phyloP scores from a whole-genome alignment of 2,113 vertebrate genomes.

The Pipa parva region DNA sequence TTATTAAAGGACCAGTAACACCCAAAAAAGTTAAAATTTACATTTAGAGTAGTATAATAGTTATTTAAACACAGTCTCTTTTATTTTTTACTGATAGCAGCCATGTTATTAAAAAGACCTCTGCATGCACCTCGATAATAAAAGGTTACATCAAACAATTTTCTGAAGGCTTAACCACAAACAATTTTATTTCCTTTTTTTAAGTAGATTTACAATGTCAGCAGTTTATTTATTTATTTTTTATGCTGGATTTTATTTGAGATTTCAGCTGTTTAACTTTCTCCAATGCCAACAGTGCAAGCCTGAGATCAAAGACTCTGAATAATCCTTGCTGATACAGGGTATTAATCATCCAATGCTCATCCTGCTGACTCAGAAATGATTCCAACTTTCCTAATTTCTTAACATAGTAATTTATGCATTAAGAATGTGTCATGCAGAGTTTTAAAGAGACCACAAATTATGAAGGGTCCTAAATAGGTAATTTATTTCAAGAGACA shows the following conservation, averaged over 20 bases:
- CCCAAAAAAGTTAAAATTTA: too few relatives aligned
- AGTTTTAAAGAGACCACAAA: slow-evolving; percentile 29
- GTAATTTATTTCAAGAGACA: slow-evolving; percentile 21
- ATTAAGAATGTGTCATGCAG: slow-evolving; percentile 32
- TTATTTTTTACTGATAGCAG: too few relatives aligned
- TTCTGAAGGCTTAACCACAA: too few relatives aligned
- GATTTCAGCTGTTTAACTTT: slow-evolving; percentile 21
- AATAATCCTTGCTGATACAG: slow-evolving; percentile 35
- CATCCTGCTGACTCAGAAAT: slow-evolving; percentile 39
- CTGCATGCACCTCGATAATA: too few relatives aligned
- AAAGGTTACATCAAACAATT: too few relatives aligned
- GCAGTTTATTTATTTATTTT: neutral
- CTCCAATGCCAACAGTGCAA: slow-evolving; percentile 4
- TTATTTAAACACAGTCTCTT: too few relatives aligned
- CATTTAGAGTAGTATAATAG: too few relatives aligned
- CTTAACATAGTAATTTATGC: slow-evolving; percentile 34
- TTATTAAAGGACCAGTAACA: too few relatives aligned
- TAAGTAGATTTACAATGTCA: neutral
- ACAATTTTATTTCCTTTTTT: too few relatives aligned
- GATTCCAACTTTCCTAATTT: slow-evolving; percentile 24
- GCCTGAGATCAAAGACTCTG: slow-evolving; percentile 30
- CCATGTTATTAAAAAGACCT: too few relatives aligned
- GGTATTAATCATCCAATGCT: slow-evolving; percentile 32
- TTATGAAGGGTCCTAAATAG: slow-evolving; percentile 15
- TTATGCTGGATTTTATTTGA: slow-evolving; percentile 9